Base-by-base conservation (phyloP, 2,113 vertebrate species). In the Porphyrio hochstetteri region DNA sequence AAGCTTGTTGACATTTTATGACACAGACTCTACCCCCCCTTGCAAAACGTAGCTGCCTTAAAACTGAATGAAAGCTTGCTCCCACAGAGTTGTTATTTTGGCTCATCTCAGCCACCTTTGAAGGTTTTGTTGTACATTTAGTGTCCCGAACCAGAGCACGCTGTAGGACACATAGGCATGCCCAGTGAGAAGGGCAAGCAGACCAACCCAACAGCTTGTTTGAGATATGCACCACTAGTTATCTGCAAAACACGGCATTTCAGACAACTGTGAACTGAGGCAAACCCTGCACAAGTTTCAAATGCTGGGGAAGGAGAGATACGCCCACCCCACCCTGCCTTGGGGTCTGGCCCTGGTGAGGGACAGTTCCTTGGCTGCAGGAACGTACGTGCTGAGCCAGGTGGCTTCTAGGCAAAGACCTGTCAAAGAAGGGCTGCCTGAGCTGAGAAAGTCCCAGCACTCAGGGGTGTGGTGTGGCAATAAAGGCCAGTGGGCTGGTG, bases 1-100 rank as follows among this genome's bases (percentile, higher is more conserved):
- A 98, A 97, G 61, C 74, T 95, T 92, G 55, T 96, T 97, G 98
- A 98, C 96, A 97, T 97, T 97, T 97, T 86, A 67, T 82, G 80
- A 88, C 79, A 89, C 8, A 20, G 35, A 10, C 81, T 82, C 93
- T 81, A 96, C 67, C 33, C 20, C 3, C 13, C 3, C 42, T 84
- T 82, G 75, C 44, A 59, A 86, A 92, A 68, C 0, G 0, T 20
- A 75, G 33, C 56, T 60, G 52, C 56, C 65, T 88, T 67, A 75
- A 76, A 87, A 25, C 40, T n/a, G 61, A 64, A 40, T 19, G 29
- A 16, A 63, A 38, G 33, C 42, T 90, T 0, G 0, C 69, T 94
- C 17, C 16, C 29, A 10, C 1, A 18, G 44, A 29, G 42, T 27
- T 38, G 23, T 40, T 71, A 28, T 28, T 92, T 85, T 36, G n/a